These are phyloP conservation scores for Callaeas wilsoni DNA, from an alignment of 2,113 vertebrate species.

Conservation along the genomic window DNA sequence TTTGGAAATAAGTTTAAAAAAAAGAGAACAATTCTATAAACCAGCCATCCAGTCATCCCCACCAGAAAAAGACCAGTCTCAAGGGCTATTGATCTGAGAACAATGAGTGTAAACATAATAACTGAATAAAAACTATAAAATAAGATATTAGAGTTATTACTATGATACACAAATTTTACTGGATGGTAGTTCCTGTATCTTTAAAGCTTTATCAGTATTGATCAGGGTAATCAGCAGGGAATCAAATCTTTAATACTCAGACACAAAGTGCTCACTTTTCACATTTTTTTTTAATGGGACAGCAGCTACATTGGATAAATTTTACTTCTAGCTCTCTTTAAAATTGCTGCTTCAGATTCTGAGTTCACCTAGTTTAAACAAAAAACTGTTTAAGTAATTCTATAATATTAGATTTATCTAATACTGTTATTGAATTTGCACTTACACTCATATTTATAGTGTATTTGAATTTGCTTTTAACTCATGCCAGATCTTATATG, in stretches of 20 bases:
- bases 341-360: neutral
- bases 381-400: neutral
- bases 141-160: neutral
- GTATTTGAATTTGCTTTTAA: neutral
- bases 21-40: neutral
- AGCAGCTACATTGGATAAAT: neutral
- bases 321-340: neutral
- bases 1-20: neutral
- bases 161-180: neutral
- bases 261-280: neutral
- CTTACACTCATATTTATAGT: neutral
- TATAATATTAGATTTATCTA: neutral
- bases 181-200: neutral
- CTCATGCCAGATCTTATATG: neutral
- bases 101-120: neutral
- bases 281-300: neutral
- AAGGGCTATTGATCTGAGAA: neutral
- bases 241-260: neutral
- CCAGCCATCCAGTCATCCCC: neutral
- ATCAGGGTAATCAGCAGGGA: neutral
- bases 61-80: neutral
- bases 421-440: neutral
- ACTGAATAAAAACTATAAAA: neutral
- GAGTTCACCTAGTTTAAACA: neutral
- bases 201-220: neutral